These are phyloP conservation scores for Conops quadrifasciatus DNA, from an alignment of 2,888 invertebrate genomes.

Conservation along the genomic window DNA sequence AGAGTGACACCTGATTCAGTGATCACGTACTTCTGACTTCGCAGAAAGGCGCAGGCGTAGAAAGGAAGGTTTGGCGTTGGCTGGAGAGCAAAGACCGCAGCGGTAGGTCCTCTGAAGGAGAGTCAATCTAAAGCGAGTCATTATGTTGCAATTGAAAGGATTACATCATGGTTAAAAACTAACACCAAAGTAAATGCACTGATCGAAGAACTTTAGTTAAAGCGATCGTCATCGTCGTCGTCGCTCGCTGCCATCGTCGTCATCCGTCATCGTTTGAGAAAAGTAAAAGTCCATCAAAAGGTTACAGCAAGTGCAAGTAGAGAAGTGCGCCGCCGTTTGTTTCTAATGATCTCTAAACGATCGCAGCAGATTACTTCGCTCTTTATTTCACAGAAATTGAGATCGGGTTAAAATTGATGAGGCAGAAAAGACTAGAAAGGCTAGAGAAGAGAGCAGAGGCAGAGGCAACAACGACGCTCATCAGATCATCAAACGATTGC, in stretches of 20 bases:
- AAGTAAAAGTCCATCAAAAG: slow-evolving; percentile 50
- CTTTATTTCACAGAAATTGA: neutral
- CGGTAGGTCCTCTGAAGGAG: no score
- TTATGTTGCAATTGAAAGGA: slow-evolving; percentile 6
- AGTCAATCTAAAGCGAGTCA: slow-evolving; percentile 34
- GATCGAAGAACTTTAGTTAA: neutral
- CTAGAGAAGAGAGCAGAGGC: neutral
- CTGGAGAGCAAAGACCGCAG: no score
- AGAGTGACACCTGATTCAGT: slow-evolving; percentile 26
- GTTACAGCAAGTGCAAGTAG: slow-evolving; percentile 29
- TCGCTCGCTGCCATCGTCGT: neutral
- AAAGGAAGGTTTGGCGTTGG: no score
- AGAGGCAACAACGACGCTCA: no score
- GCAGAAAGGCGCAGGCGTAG: slow-evolving; percentile 28
- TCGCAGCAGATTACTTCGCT: neutral
- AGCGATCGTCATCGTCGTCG: neutral
- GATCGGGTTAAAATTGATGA: slow-evolving; percentile 1
- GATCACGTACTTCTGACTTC: slow-evolving; percentile 20
- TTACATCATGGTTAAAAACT: no score
- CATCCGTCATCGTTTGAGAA: slow-evolving; percentile 19
- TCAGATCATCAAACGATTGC: slow-evolving; percentile 7
- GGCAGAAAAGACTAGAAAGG: neutral
- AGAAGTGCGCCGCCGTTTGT: slow-evolving; percentile 9
- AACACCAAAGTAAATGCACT: slow-evolving; percentile 15
- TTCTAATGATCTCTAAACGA: slow-evolving; percentile 24